A percentile compares a stretch with the other conserved stretches of the same genome.
phyloP scores from a whole-genome alignment of 2,888 invertebrate species.

The Junonia oenone region DNA sequence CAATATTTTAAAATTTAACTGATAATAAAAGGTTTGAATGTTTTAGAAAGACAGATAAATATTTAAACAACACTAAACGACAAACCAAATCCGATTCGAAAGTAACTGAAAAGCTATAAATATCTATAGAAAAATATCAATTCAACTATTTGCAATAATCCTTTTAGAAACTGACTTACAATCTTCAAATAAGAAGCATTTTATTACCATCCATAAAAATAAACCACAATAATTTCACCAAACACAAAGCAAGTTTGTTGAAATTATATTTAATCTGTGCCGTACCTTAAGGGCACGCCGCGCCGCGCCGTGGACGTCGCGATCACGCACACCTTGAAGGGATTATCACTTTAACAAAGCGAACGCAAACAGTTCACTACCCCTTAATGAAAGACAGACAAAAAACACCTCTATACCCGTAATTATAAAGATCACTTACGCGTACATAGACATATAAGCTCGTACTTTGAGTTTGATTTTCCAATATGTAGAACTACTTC shows the following conservation, averaged over 20 bases:
- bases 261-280: conserved; percentile 45
- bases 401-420: conserved; percentile 44
- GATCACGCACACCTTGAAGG: conserved; percentile 56
- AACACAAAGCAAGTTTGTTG: conserved; percentile 1
- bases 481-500: conserved; percentile 30
- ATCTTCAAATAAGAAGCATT: no score
- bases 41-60: no score
- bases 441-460: conserved; percentile 22
- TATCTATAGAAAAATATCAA: no score
- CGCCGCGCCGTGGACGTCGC: conserved; percentile 44
- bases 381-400: conserved; percentile 51
- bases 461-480: conserved; percentile 31
- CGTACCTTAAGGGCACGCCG: conserved; percentile 49
- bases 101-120: no score
- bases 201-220: not conserved
- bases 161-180: no score
- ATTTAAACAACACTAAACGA: no score
- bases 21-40: no score
- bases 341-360: conserved; percentile 59
- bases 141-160: no score
- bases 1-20: no score
- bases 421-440: conserved; percentile 36
- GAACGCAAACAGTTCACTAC: conserved; percentile 46
- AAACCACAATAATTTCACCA: not conserved
- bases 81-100: no score